Base-by-base conservation (phyloP, 2,797 vertebrate genomes). In the Pipistrellus nathusii region DNA sequence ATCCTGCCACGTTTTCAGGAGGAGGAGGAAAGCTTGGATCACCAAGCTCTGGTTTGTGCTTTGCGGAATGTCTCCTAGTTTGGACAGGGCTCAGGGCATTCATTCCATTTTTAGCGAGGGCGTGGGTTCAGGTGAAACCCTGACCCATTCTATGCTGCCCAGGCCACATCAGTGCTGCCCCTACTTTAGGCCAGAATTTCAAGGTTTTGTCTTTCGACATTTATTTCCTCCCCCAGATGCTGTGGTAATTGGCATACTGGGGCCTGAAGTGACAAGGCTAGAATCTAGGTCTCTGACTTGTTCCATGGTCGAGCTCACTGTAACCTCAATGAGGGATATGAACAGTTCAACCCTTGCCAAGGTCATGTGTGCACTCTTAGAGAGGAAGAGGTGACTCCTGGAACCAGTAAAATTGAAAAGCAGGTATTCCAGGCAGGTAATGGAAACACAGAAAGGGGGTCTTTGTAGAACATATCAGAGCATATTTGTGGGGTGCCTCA, bases 1-100 rank as follows among this genome's bases (percentile, higher is more conserved):
- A 66, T 85, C 80, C 75, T 46, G 86, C 78, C 94, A 46, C 48
- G 6, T 77, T 73, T 82, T 85, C 90, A 55, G 75, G 41, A 94
- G 82, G 30, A 89, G 64, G 72, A 66, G 53, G 32, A 77, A 77
- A 71, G 73, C 68, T 41, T 53, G 83, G 46, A 72, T 88, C 82
- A 8, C 35, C 32, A n/a, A 21, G 53, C 53, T 59, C 27, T 7
- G 15, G 51, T 73, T 41, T 30, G 12, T 18, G 18, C 13, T 44
- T 80, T 88, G 0, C 20, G 69, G 69, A 55, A 53, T 48, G 18
- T 69, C 25, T 32, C 59, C 41, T 30, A 23, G 35, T 15, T 91
- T n/a, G 35, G 53, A n/a, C 66, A 15, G 13, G 11, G 7, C 55
- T 64, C 2, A 0, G 51, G 15, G 8, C 90, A 68, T 25, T 5